Evolutionary conservation across 2,797 vertebrate genomes (phyloP).

Genomic region (Pipistrellus nathusii): DNA sequence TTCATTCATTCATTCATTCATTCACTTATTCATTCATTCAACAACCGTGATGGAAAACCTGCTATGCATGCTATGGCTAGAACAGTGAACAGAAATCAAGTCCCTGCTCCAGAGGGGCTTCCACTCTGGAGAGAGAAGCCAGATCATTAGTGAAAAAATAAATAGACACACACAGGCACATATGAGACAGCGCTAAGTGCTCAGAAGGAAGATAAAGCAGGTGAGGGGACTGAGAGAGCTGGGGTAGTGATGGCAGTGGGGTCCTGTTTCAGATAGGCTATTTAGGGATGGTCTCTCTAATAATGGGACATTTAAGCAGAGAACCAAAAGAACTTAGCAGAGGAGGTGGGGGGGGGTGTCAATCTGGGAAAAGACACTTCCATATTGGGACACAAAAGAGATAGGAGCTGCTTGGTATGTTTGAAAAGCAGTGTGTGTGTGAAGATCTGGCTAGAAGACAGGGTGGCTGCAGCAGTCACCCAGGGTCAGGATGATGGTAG

Average conservation of each 20-base stretch:
- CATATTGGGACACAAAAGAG: background rate
- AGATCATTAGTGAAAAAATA: background rate
- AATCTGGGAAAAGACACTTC: background rate
- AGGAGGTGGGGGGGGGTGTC: too few species aligned
- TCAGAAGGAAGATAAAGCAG: background rate
- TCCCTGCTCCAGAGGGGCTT: background rate
- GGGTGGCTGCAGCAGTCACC: fast-evolving
- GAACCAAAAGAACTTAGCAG: background rate
- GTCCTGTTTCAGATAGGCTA: background rate
- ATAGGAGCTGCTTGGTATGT: background rate
- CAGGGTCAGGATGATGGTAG: too few species aligned
- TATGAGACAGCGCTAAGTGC: background rate
- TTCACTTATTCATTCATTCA: background rate
- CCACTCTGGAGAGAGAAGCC: background rate
- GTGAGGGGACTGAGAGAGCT: too few species aligned
- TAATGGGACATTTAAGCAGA: background rate
- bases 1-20: background rate
- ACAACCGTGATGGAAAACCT: background rate
- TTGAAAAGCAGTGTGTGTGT: background rate
- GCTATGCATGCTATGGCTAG: background rate
- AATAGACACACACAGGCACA: background rate
- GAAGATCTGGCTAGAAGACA: background rate
- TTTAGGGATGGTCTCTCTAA: background rate
- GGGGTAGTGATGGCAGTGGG: fast-evolving
- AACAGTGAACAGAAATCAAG: background rate